phyloP scores from a whole-genome alignment of 1,140 invertebrate genomes.

The Stegodyphus dumicola region DNA sequence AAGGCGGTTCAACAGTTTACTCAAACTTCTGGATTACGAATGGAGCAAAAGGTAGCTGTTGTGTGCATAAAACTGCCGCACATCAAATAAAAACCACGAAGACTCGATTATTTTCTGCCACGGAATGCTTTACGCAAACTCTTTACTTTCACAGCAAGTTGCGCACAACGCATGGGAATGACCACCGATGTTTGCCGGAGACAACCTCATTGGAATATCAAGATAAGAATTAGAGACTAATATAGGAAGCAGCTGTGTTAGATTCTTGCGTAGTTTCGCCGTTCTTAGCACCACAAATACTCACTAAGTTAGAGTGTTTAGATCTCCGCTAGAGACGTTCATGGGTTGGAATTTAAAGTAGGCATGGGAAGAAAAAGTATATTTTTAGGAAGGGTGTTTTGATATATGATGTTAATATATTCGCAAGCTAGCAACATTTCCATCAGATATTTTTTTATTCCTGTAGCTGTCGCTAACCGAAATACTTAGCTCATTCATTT shows the following conservation, averaged over 20 bases:
- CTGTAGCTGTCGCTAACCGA: too few species aligned
- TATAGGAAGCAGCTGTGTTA: constrained; percentile 1
- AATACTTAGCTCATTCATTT: too few species aligned
- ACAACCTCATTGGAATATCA: constrained; percentile 29
- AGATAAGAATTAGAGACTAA: background rate
- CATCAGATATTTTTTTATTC: too few species aligned
- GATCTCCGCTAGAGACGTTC: background rate
- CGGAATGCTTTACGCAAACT: background rate
- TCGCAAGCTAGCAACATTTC: too few species aligned
- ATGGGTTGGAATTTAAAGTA: constrained; percentile 15
- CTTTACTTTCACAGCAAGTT: background rate
- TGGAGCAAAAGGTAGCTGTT: too few species aligned
- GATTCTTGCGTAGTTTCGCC: background rate
- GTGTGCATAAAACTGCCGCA: background rate
- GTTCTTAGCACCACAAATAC: background rate
- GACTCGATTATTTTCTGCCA: background rate
- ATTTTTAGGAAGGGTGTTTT: too few species aligned
- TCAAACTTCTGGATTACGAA: too few species aligned
- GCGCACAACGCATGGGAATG: constrained; percentile 10
- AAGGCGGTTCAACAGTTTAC: background rate
- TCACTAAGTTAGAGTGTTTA: background rate
- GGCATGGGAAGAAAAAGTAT: too few species aligned
- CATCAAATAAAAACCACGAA: background rate
- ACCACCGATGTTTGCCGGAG: constrained; percentile 8
- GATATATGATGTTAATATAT: too few species aligned